Evolutionary conservation across 1,140 invertebrate genomes (phyloP), one percentile per base, ranked within the genome.

Genomic region (Drosophila arizonae): DNA sequence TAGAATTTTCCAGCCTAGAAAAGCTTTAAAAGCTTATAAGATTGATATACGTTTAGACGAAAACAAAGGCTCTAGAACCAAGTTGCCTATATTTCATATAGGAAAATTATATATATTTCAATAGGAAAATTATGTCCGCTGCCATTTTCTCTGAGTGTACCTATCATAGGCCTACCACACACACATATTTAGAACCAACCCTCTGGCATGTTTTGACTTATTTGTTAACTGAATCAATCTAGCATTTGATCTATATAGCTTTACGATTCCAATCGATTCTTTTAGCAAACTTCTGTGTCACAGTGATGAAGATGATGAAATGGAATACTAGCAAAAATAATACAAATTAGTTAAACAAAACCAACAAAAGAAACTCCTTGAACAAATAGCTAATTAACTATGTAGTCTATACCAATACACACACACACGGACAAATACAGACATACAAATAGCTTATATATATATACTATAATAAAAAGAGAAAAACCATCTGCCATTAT

Each of bases 201-300:
- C 17, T 28, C 33, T 66, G 36, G 68, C 57, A 73, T 61, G 57
- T 56, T 39, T 39, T 39, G 3, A 56, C 21, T 60, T 39, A 50
- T 6, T 28, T 62, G 24, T 24, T 51, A 28, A 39, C 43, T 67
- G 9, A 45, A 43, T 56, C 62, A 74, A 39, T 28, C 30, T 63
- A 61, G 58, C 51, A 58, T 65, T 72, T 82, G 58, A 79, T 55
- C 41, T 60, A 58, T 55, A 76, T 60, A 57, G 67, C 73, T 67
- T 72, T 76, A 73, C 74, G 61, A 61, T 84, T 79, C 76, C 70
- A 77, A 85, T 66, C 76, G 73, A 77, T 86, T 90, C 58, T 81
- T 86, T 74, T 91, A 92, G 91, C 79, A 92, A 91, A 91, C 90
- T 92, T 81, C 88, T 92, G 81, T 92, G 91, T 90, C 90, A 91